These are phyloP conservation scores for Bombus huntii DNA, from an alignment of 1,140 invertebrate species.

Conservation along the genomic window DNA sequence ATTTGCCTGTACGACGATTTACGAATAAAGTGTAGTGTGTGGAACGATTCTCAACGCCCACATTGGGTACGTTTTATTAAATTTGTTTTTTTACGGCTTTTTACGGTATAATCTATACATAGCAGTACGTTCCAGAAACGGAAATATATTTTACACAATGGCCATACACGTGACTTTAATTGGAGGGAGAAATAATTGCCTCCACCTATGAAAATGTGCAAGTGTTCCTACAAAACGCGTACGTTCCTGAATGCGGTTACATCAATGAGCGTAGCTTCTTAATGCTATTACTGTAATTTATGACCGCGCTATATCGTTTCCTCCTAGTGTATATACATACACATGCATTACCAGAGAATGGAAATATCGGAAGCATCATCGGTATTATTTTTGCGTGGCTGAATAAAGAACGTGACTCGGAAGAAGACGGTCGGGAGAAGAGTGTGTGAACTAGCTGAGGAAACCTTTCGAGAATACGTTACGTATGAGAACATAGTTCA, in stretches of 20 bases:
- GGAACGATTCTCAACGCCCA: not conserved
- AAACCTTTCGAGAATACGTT: conserved; percentile 12
- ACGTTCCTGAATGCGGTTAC: not conserved
- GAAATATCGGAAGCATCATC: conserved; percentile 7
- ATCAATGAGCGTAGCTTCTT: not conserved
- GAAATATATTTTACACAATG: not conserved
- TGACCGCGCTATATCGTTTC: not conserved
- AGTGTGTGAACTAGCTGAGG: not conserved
- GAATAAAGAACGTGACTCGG: not conserved
- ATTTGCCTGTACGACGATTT: not conserved
- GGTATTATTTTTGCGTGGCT: not conserved
- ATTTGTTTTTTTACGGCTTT: not conserved
- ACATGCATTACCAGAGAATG: not conserved
- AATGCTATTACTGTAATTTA: not conserved
- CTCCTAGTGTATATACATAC: too few relatives aligned
- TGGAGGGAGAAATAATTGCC: not conserved
- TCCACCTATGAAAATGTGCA: not conserved
- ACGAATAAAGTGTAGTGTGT: not conserved
- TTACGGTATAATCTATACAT: not conserved
- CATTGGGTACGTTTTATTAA: not conserved
- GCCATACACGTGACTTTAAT: not conserved
- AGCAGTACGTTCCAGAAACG: not conserved
- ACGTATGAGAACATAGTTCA: conserved; percentile 22
- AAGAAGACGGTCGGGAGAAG: not conserved
- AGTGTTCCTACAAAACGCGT: not conserved